phyloP scores from a whole-genome alignment of 2,797 vertebrate species.

The Tapirus indicus region DNA sequence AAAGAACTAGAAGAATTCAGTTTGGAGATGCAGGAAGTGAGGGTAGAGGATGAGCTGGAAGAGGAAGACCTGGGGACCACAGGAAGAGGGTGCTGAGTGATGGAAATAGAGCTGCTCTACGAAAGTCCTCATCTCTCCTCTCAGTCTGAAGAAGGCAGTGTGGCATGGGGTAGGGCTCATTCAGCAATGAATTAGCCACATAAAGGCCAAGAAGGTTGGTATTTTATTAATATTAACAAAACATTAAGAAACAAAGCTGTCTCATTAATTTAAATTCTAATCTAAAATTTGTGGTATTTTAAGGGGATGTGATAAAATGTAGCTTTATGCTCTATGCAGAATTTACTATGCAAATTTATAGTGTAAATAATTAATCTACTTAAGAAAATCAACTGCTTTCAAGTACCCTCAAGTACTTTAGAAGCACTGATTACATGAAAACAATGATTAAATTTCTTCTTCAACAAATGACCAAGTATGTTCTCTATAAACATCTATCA shows the following conservation, averaged over 20 bases:
- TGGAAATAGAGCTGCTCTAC: background rate
- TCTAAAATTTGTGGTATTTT: constrained; percentile 5
- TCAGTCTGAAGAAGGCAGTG: background rate
- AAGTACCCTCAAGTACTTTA: constrained; percentile 64
- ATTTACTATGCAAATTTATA: constrained; percentile 58
- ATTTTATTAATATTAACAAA: constrained; percentile 20
- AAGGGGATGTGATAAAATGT: constrained; percentile 3
- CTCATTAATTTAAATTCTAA: background rate
- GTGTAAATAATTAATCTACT: constrained; percentile 72
- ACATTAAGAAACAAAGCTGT: constrained; percentile 4
- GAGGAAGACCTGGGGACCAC: background rate
- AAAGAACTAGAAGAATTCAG: background rate
- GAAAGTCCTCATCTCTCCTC: background rate
- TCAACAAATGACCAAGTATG: constrained; percentile 52
- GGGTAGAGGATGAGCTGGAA: background rate
- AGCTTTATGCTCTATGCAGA: background rate
- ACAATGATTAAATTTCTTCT: constrained; percentile 71
- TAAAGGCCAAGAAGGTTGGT: background rate
- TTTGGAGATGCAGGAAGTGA: background rate
- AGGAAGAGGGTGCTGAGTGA: background rate
- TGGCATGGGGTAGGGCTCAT: background rate
- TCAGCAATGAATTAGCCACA: background rate
- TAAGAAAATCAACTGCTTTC: constrained; percentile 67
- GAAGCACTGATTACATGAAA: constrained; percentile 69
- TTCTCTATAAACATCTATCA: constrained; percentile 19